phyloP scores from a whole-genome alignment of 2,888 invertebrate species.

The Apodemia duryi region DNA sequence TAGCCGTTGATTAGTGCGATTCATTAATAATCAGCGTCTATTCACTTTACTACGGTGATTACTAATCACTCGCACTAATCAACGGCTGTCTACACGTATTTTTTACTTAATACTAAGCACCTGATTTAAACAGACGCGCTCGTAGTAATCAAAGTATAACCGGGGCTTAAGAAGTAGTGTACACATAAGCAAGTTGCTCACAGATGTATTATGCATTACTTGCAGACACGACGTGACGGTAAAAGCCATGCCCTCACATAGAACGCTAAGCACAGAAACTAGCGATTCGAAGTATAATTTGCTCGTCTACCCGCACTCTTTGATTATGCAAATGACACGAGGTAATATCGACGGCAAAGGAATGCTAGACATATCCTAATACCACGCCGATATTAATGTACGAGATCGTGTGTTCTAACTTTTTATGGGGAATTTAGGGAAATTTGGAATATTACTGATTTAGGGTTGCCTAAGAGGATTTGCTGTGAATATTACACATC shows the following conservation, averaged over 20 bases:
- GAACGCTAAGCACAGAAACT: constrained; percentile 20
- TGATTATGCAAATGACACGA: constrained; percentile 41
- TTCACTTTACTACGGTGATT: too few relatives aligned
- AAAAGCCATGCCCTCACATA: not conserved
- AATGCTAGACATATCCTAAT: constrained; percentile 28
- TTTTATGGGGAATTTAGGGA: constrained; percentile 12
- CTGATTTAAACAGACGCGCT: too few relatives aligned
- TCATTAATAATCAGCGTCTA: too few relatives aligned
- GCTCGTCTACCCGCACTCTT: constrained; percentile 30
- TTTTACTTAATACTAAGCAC: too few relatives aligned
- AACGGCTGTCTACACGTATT: too few relatives aligned
- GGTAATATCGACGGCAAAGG: constrained; percentile 38
- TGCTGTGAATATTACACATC: too few relatives aligned
- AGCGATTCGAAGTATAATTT: constrained; percentile 37
- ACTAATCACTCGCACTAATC: too few relatives aligned
- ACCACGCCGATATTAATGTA: not conserved
- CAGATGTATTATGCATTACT: not conserved
- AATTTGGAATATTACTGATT: not conserved
- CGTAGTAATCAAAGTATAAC: too few relatives aligned
- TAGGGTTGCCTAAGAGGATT: not conserved
- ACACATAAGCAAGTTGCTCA: not conserved
- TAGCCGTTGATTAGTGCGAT: too few relatives aligned
- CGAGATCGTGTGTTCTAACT: constrained; percentile 3
- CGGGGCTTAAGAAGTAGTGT: too few relatives aligned
- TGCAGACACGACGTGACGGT: not conserved